These are phyloP conservation scores for Pitangus sulphuratus DNA, from an alignment of 2,797 vertebrate genomes.

Conservation along the genomic window DNA sequence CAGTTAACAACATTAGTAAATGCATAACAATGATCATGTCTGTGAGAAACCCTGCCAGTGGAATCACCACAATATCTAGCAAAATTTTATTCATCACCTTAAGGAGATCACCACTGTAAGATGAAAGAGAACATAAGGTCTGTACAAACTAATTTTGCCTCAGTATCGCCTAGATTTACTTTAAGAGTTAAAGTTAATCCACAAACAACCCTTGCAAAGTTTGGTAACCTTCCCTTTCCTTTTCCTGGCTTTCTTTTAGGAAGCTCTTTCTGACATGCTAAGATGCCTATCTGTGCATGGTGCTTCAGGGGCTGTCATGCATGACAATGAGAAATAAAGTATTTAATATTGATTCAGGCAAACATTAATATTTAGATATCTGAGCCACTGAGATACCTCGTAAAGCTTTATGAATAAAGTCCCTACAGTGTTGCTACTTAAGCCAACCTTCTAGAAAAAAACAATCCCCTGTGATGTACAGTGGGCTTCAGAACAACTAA, in stretches of 20 bases:
- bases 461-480: background rate
- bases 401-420: background rate
- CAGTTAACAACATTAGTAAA: background rate
- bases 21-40: background rate
- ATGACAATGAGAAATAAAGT: background rate
- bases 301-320: background rate
- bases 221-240: background rate
- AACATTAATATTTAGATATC: background rate
- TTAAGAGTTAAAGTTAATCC: background rate
- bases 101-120: background rate
- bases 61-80: background rate
- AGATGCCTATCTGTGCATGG: background rate
- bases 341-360: background rate
- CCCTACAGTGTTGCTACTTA: background rate
- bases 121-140: background rate
- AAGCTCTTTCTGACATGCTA: background rate
- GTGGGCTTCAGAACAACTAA: background rate
- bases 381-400: accelerated
- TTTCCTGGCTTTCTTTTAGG: accelerated
- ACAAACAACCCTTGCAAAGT: background rate
- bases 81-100: background rate
- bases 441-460: background rate
- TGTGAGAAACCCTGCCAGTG: background rate
- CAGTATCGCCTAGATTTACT: background rate
- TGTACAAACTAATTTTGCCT: background rate